These are phyloP conservation scores for Phrixothrix hirtus DNA, from an alignment of 2,888 invertebrate genomes.

Conservation along the genomic window DNA sequence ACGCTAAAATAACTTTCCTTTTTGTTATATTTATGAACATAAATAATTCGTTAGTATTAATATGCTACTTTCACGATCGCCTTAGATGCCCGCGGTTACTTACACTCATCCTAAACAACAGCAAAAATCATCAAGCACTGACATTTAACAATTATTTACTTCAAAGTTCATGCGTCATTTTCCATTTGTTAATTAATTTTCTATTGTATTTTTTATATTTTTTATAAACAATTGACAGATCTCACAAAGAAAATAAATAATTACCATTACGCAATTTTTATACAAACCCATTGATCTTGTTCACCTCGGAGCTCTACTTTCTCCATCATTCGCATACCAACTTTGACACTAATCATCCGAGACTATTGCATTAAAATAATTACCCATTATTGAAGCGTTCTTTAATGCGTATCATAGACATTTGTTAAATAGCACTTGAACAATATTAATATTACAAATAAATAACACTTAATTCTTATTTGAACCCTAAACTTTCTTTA, in stretches of 20 bases:
- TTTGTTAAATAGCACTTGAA: too few species aligned
- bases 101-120: conserved; percentile 20
- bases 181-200: conserved; percentile 1
- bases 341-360: conserved; percentile 11
- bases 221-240: background rate
- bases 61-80: conserved; percentile 25
- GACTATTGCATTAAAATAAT: conserved; percentile 17
- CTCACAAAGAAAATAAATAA: background rate
- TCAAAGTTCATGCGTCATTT: conserved; percentile 4
- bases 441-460: too few species aligned
- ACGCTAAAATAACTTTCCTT: conserved; percentile 21
- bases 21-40: conserved; percentile 25
- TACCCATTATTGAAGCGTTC: conserved; percentile 7
- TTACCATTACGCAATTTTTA: conserved; percentile 10
- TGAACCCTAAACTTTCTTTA: too few species aligned
- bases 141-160: conserved; percentile 14
- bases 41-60: conserved; percentile 21
- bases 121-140: conserved; percentile 13
- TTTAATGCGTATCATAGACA: too few species aligned
- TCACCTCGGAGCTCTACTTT: conserved; percentile 10
- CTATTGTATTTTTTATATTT: background rate
- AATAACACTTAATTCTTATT: too few species aligned
- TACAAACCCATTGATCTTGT: background rate
- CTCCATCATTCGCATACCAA: conserved; percentile 7
- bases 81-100: conserved; percentile 13